Percentiles rank a stretch among this genome's conserved stretches.
These are phyloP conservation scores for Piscicola geometra DNA, from an alignment of 2,888 invertebrate species.

Conservation along the genomic window DNA sequence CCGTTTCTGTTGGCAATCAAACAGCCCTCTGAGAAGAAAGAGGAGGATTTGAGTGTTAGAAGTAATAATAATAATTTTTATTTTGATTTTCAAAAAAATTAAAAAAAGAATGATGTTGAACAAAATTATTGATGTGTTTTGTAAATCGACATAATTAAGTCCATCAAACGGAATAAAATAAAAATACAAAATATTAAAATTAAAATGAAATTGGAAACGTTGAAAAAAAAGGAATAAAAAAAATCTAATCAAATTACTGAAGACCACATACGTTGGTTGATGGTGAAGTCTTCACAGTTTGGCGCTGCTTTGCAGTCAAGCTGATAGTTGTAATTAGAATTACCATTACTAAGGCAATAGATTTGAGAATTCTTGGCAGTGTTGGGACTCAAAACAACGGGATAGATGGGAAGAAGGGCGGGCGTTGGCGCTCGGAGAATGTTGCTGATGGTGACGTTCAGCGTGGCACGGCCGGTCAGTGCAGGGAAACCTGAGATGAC, in stretches of 20 bases:
- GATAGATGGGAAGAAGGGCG: slow-evolving; percentile 58
- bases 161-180: not conserved
- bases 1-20: slow-evolving; percentile 33
- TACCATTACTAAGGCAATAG: not conserved
- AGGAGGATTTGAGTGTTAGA: too few species aligned
- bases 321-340: slow-evolving; percentile 14
- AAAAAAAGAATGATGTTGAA: not conserved
- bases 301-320: slow-evolving; percentile 11
- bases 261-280: slow-evolving; percentile 22
- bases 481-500: slow-evolving; percentile 47
- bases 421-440: slow-evolving; percentile 89
- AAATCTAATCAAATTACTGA: not conserved
- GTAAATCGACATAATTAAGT: too few species aligned
- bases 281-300: slow-evolving; percentile 9
- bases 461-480: slow-evolving; percentile 75
- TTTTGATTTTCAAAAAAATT: too few species aligned
- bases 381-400: slow-evolving; percentile 9
- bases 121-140: too few species aligned
- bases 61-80: too few species aligned
- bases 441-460: slow-evolving; percentile 84
- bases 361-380: slow-evolving; percentile 57
- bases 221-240: too few species aligned
- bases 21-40: slow-evolving; percentile 26
- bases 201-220: not conserved
- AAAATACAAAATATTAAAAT: not conserved